Conservation (phyloP, 2,888 invertebrate genomes). For the Folsomia candida region DNA sequence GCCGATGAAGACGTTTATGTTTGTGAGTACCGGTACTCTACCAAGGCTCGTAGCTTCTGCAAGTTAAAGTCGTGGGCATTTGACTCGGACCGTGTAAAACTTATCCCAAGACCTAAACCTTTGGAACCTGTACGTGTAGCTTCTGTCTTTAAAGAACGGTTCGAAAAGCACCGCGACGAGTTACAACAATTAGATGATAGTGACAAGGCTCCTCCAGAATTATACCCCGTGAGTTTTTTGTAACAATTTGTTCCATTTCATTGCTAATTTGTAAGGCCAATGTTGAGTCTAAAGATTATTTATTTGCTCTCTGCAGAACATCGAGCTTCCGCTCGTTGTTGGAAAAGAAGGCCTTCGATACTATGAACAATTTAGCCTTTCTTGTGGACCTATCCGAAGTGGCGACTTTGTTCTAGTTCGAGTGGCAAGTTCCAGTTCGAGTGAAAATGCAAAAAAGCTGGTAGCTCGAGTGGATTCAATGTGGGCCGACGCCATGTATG, state of each 20-base stretch:
- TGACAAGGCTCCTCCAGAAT: slow-evolving; percentile 78
- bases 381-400: slow-evolving; percentile 77
- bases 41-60: slow-evolving; percentile 81
- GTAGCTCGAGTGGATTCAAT: slow-evolving; percentile 91
- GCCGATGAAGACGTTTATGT: slow-evolving; percentile 92
- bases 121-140: slow-evolving; percentile 83
- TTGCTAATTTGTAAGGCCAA: not conserved
- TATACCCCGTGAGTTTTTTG: slow-evolving; percentile 69
- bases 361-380: slow-evolving; percentile 89
- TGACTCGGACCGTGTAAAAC: slow-evolving; percentile 59
- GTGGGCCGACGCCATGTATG: slow-evolving; percentile 91
- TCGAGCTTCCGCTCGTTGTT: slow-evolving; percentile 67
- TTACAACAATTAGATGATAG: slow-evolving; percentile 71
- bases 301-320: slow-evolving; percentile 63
- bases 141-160: slow-evolving; percentile 87
- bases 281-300: slow-evolving; percentile 12
- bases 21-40: slow-evolving; percentile 91
- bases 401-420: slow-evolving; percentile 96
- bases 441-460: slow-evolving; percentile 84
- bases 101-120: slow-evolving; percentile 68
- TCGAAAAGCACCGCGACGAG: slow-evolving; percentile 87
- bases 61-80: slow-evolving; percentile 73
- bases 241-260: too few species aligned
- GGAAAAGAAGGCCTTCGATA: slow-evolving; percentile 77
- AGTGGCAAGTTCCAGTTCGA: too few species aligned